These are phyloP conservation scores for Coilia nasus DNA, from an alignment of 2,797 vertebrate species.

Conservation along the genomic window DNA sequence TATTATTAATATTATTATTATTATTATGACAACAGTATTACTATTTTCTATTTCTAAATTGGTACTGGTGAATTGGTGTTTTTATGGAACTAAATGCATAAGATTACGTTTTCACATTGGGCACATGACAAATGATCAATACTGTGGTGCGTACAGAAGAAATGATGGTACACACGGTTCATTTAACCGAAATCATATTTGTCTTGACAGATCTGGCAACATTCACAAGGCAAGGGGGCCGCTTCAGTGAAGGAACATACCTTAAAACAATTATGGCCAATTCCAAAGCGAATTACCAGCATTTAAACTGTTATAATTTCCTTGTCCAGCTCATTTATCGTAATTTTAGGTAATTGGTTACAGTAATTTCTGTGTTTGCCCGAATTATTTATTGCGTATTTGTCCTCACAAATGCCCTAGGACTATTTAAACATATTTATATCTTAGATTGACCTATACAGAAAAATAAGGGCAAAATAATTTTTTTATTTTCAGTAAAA, in stretches of 20 bases:
- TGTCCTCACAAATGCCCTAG: not conserved
- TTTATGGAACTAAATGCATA: not conserved
- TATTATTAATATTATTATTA: not conserved
- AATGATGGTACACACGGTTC: slow-evolving; percentile 44
- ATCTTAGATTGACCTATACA: not conserved
- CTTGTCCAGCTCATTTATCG: not conserved
- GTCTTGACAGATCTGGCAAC: slow-evolving; percentile 60
- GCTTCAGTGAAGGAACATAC: slow-evolving; percentile 63
- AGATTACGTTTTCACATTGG: not conserved
- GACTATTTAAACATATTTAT: not conserved
- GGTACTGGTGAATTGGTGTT: not conserved
- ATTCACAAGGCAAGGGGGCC: slow-evolving; percentile 43
- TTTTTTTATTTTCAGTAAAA: not conserved
- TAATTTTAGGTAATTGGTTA: slow-evolving; percentile 1
- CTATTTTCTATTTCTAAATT: not conserved
- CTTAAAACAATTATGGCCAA: slow-evolving; percentile 52
- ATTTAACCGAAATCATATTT: slow-evolving; percentile 62
- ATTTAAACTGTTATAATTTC: not conserved
- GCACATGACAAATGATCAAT: not conserved
- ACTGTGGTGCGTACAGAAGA: not conserved
- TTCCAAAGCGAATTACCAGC: slow-evolving; percentile 11
- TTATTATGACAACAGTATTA: not conserved
- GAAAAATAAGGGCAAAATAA: not conserved
- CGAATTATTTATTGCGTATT: slow-evolving; percentile 25
- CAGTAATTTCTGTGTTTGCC: not conserved